Percentiles rank a stretch among this genome's conserved stretches.
Conservation (phyloP, 2,113 vertebrate species). For the Brachypteracias leptosomus region DNA sequence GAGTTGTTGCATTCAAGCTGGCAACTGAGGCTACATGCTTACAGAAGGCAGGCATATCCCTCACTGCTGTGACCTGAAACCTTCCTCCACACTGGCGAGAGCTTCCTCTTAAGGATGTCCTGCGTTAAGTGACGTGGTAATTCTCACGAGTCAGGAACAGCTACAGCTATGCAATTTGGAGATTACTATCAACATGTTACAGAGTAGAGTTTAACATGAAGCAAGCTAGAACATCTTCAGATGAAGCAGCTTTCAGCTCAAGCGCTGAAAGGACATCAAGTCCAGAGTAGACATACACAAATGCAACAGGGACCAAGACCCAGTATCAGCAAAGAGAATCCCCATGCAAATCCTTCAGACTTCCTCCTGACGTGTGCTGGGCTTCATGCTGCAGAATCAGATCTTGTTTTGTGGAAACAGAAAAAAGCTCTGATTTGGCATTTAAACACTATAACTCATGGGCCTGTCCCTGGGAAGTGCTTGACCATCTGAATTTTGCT, state of each 20-base stretch:
- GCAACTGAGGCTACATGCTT: background rate
- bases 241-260: accelerated
- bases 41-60: background rate
- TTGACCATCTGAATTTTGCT: background rate
- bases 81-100: background rate
- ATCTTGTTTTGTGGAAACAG: background rate
- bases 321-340: background rate
- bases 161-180: background rate
- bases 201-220: background rate
- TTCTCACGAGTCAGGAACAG: background rate
- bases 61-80: background rate
- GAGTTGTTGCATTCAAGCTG: background rate
- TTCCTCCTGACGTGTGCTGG: background rate
- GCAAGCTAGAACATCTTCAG: background rate
- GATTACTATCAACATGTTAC: background rate
- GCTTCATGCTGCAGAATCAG: background rate
- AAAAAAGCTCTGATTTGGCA: background rate
- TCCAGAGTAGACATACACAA: background rate
- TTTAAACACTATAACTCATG: background rate
- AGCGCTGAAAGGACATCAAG: background rate
- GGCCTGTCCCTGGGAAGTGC: background rate
- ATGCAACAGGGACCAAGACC: background rate
- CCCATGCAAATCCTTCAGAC: background rate
- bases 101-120: background rate
- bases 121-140: background rate